phyloP scores from a whole-genome alignment of 2,797 vertebrate genomes.

The Lutjanus argentimaculatus region DNA sequence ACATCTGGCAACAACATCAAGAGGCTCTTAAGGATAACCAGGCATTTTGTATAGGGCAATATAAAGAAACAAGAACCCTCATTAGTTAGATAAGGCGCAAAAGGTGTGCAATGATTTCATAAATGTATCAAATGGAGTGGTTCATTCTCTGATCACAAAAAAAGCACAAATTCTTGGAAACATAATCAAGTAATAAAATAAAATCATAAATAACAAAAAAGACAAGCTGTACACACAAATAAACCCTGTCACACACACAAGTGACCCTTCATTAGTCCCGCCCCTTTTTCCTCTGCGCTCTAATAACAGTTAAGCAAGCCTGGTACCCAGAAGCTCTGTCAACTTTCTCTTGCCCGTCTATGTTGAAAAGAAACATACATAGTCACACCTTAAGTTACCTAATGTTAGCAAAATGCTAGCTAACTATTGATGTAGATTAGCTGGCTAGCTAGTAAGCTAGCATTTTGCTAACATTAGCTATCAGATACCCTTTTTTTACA shows the following conservation, averaged over 20 bases:
- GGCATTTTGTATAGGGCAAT: constrained; percentile 43
- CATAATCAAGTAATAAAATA: constrained; percentile 58
- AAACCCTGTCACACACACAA: constrained; percentile 40
- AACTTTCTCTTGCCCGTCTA: too few relatives aligned
- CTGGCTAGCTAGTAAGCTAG: too few relatives aligned
- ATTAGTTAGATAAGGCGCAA: constrained; percentile 73
- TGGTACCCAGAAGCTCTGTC: too few relatives aligned
- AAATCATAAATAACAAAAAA: constrained; percentile 76
- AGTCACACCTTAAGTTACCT: too few relatives aligned
- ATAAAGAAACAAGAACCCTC: constrained; percentile 59
- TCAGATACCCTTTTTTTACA: too few relatives aligned
- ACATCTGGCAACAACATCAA: constrained; percentile 65
- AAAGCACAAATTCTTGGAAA: constrained; percentile 47
- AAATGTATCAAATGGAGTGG: constrained; percentile 52
- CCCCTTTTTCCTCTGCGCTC: too few relatives aligned
- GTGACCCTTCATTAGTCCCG: too few relatives aligned
- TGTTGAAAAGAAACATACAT: too few relatives aligned
- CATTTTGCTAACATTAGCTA: too few relatives aligned
- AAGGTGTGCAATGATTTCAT: constrained; percentile 68
- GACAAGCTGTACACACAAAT: constrained; percentile 40
- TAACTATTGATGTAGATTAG: too few relatives aligned
- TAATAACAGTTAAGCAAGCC: too few relatives aligned
- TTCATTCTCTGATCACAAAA: constrained; percentile 43
- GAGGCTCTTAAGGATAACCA: constrained; percentile 40
- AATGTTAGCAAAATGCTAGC: too few relatives aligned